Conservation (phyloP, 2,888 invertebrate genomes). For the Caenorhabditis sp. region DNA sequence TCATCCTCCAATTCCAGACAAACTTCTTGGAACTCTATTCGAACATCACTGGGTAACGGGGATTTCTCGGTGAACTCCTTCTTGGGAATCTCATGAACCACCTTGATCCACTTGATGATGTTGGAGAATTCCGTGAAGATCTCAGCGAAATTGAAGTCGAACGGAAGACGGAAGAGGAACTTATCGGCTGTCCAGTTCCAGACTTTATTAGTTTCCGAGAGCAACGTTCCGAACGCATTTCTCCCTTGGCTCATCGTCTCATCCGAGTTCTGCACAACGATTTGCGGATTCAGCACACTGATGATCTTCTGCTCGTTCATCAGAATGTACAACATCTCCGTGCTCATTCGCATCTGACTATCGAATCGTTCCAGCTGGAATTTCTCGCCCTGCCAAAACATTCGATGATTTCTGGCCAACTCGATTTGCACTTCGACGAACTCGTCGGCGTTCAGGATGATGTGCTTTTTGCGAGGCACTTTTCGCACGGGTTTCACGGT, state of each 20-base stretch:
- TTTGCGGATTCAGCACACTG: constrained; percentile 51
- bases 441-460: constrained; percentile 38
- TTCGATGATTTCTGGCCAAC: constrained; percentile 65
- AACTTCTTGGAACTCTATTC: constrained; percentile 90
- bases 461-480: constrained; percentile 57
- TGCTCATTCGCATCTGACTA: constrained; percentile 27
- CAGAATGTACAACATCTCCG: constrained; percentile 32
- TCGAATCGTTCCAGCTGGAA: constrained; percentile 34
- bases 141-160: constrained; percentile 84
- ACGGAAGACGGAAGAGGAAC: constrained; percentile 84
- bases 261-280: constrained; percentile 26
- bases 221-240: constrained; percentile 18
- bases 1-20: constrained; percentile 96
- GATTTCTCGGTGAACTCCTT: constrained; percentile 88
- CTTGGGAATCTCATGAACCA: constrained; percentile 86
- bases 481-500: constrained; percentile 6
- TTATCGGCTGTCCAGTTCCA: constrained; percentile 83
- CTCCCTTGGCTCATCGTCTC: constrained; percentile 38
- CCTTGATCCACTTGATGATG: constrained; percentile 94
- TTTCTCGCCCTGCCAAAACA: constrained; percentile 36
- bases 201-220: constrained; percentile 36
- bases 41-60: constrained; percentile 91
- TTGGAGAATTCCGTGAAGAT: constrained; percentile 87
- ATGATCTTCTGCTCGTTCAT: constrained; percentile 67
- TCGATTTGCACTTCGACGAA: constrained; percentile 67